A percentile compares a stretch with the other conserved stretches of the same genome.
Conservation (phyloP, 2,888 invertebrate genomes). For the Ectemnius continuus region DNA sequence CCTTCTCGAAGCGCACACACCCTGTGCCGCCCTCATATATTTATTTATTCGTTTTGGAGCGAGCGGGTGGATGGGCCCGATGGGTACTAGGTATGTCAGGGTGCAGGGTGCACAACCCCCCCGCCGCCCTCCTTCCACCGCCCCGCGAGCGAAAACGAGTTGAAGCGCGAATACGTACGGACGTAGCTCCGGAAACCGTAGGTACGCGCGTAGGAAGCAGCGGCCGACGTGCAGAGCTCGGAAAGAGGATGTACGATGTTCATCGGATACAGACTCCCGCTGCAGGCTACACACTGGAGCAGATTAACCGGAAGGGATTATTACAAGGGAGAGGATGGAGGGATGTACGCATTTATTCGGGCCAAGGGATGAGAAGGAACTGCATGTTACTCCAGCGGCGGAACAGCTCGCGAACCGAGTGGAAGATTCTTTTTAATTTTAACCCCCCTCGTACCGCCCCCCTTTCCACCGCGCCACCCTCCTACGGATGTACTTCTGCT, state of each 20-base stretch:
- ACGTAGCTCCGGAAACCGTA: slow-evolving; percentile 43
- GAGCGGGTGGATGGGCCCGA: slow-evolving; percentile 15
- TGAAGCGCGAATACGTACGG: slow-evolving; percentile 43
- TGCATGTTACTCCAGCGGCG: slow-evolving; percentile 48
- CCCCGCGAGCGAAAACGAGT: slow-evolving; percentile 16
- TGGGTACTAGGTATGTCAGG: slow-evolving; percentile 27
- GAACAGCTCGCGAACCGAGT: slow-evolving; percentile 32
- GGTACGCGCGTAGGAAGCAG: slow-evolving; percentile 44
- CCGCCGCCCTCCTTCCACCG: no score
- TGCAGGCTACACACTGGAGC: slow-evolving; percentile 64
- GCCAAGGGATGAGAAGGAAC: slow-evolving; percentile 61
- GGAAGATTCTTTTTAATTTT: slow-evolving; percentile 60
- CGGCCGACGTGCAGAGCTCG: slow-evolving; percentile 55
- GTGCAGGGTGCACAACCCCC: slow-evolving; percentile 15
- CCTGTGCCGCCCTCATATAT: slow-evolving; percentile 36
- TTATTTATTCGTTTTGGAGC: slow-evolving; percentile 61
- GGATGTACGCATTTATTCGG: slow-evolving; percentile 68
- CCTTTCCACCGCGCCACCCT: slow-evolving; percentile 18
- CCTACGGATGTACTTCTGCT: no score
- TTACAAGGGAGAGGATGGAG: slow-evolving; percentile 64
- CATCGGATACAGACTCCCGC: slow-evolving; percentile 63
- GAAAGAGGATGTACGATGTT: slow-evolving; percentile 52
- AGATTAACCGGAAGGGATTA: slow-evolving; percentile 74
- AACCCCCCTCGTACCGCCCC: slow-evolving; percentile 31
- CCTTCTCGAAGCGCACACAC: slow-evolving; percentile 23